Evolutionary conservation across 2,888 invertebrate species (phyloP), one percentile per base, ranked within the genome.

Genomic region (Pandemis corylana): DNA sequence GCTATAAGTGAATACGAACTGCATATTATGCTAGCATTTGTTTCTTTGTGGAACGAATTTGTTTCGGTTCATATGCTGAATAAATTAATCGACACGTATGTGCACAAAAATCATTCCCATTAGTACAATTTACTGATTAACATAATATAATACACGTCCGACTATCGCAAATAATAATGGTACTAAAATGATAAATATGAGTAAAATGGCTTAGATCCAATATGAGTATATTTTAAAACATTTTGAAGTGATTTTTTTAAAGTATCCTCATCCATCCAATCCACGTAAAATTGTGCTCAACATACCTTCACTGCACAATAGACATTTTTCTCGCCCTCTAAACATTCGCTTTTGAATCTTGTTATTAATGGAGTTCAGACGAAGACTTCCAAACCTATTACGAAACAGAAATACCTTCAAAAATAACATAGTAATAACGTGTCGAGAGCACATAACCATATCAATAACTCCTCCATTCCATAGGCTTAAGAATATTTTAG

Each of bases 401-500:
- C 70, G 70, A 71, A 75, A 75, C 75, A 42, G 61, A 74, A 74
- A 66, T 69, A 69, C 28, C 42, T 67, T 67, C n/a, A 71, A 61
- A 71, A 75, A 75, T 75, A 75, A 71, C 75, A 65, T 59, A 70
- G 66, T 67, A 63, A 63, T 67, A 75, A 66, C 62, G 70, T 75
- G 70, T 71, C 53, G 75, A 75, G 62, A 53, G 71, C 70, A 66
- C 70, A 75, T 71, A 75, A 75, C 68, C 61, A 74, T 78, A 68
- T 76, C 77, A 77, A 77, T 78, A 78, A 77, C 76, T 77, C 75
- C 51, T 65, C 72, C 61, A 63, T 68, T 65, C 72, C 61, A 63
- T 68, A 67, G 69, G 76, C 76, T 80, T 76, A 78, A 73, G 79
- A 79, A 80, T 79, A 80, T 80, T 75, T 77, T 69, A 76, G 76